Evolutionary conservation across 2,888 invertebrate species (phyloP), one percentile per base, ranked within the genome.

Genomic region (Opisthograptis luteolata): DNA sequence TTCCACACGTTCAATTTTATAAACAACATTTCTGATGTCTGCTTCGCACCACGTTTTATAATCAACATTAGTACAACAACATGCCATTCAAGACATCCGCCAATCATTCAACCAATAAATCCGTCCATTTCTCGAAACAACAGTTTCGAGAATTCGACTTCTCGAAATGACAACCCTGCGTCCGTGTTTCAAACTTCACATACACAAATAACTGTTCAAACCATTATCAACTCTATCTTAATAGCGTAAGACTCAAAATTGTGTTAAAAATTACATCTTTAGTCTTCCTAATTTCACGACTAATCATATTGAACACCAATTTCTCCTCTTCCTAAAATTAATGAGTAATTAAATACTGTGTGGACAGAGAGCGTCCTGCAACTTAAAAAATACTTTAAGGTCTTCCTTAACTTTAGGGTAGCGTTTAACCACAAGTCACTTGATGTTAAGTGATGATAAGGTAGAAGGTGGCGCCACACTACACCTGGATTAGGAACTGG

Each of bases 51-150:
- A n/a, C n/a, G 4, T 17, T 17, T 3, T 27, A 10, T 10, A 35
- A 35, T 35, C 5, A 35, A 8, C 13, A 19, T 12, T 9, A 9
- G 4, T 22, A 24, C 27, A 40, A 20, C 13, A 35, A 20, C 32
- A 28, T 15, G 25, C 20, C 42, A 27, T 2, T 24, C 35, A 24
- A 35, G 10, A n/a, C n/a, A 8, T 27, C 9, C 24, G 9, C 27
- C 36, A 36, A 43, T 49, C 32, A 20, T 30, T 24, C 32, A 47
- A 34, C 48, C n/a, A n/a, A n/a, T n/a, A n/a, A 42, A 30, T 25
- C 17, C 12, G 25, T 43, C 43, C 30, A 49, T 42, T 39, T 28
- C 37, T 9, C 25, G 9, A 37, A 36, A 41, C 39, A 34, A 46
- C 36, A 35, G 14, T 24, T n/a, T 22, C 39, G 24, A 36, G 27